These are phyloP conservation scores for Neuroterus valhalla DNA, from an alignment of 1,140 invertebrate genomes.

Conservation along the genomic window DNA sequence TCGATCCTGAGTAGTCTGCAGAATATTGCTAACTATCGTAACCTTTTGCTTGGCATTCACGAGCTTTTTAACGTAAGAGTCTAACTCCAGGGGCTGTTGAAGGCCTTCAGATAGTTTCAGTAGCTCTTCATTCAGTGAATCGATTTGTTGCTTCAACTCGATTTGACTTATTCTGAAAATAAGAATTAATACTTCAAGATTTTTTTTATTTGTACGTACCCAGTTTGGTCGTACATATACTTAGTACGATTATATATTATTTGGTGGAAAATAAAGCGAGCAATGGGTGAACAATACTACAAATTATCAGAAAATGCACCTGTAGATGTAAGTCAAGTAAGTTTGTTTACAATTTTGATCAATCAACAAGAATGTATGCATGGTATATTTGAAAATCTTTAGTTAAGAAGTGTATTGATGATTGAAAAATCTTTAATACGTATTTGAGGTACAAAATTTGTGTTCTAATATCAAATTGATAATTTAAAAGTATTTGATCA, in stretches of 20 bases:
- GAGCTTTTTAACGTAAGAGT: conserved; percentile 92
- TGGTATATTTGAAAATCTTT: not conserved
- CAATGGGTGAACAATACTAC: no score
- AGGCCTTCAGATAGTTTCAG: conserved; percentile 87
- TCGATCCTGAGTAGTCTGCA: conserved; percentile 87
- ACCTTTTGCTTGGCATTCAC: conserved; percentile 91
- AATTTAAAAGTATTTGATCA: conserved; percentile 65
- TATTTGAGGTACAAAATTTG: conserved; percentile 4
- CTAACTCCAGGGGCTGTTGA: conserved; percentile 88
- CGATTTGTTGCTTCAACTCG: conserved; percentile 91
- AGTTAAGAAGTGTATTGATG: not conserved
- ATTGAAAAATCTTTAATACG: not conserved
- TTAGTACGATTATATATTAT: no score
- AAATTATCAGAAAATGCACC: no score
- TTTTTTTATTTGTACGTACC: no score
- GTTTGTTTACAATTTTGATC: no score
- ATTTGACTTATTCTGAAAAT: conserved; percentile 88
- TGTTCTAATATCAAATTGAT: conserved; percentile 4
- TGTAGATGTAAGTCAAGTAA: no score
- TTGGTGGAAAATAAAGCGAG: no score
- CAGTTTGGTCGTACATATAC: no score
- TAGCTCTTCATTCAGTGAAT: conserved; percentile 88
- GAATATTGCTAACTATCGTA: conserved; percentile 90
- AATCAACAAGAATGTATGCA: not conserved
- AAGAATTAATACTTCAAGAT: conserved; percentile 27